phyloP scores from a whole-genome alignment of 2,888 invertebrate genomes.

The Catocala nupta region DNA sequence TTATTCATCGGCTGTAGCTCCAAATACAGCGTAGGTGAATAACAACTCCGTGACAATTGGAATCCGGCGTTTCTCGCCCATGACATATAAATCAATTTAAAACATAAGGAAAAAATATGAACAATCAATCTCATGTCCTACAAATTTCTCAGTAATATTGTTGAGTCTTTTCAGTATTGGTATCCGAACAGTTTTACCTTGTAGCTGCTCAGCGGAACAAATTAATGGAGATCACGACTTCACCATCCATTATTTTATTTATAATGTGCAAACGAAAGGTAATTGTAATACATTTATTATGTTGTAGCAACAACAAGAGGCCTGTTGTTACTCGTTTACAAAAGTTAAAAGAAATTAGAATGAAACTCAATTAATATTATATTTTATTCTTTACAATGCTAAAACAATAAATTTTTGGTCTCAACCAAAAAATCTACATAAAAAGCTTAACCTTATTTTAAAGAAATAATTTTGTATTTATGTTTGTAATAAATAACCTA shows the following conservation, averaged over 20 bases:
- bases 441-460: too few relatives aligned
- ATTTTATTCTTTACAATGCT: too few relatives aligned
- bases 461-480: too few relatives aligned
- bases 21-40: not conserved
- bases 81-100: slow-evolving; percentile 14
- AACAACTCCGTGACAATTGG: slow-evolving; percentile 7
- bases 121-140: slow-evolving; percentile 15
- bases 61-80: not conserved
- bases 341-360: too few relatives aligned
- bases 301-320: not conserved
- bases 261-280: slow-evolving; percentile 16
- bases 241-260: slow-evolving; percentile 18
- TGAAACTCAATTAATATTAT: too few relatives aligned
- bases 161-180: not conserved
- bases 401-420: too few relatives aligned
- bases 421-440: too few relatives aligned
- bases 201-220: not conserved
- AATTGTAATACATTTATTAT: slow-evolving; percentile 28
- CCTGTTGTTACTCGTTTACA: too few relatives aligned
- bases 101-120: slow-evolving; percentile 7
- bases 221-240: slow-evolving; percentile 30
- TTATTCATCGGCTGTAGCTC: too few relatives aligned
- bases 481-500: too few relatives aligned
- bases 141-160: slow-evolving; percentile 22
- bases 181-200: slow-evolving; percentile 5